phyloP scores from a whole-genome alignment of 2,888 invertebrate species.

The Idaea straminata region DNA sequence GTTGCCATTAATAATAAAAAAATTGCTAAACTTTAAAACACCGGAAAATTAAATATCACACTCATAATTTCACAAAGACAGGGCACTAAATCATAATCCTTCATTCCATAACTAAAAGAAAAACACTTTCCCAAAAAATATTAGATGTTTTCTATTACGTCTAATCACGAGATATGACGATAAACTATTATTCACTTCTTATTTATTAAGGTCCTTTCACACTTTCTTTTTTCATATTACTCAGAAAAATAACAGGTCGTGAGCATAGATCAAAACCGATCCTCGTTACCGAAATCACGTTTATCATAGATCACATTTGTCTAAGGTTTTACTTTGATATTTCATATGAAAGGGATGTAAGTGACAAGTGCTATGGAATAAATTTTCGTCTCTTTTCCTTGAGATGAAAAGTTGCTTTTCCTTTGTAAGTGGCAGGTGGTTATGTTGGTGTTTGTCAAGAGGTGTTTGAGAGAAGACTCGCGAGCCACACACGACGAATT shows the following conservation, averaged over 20 bases:
- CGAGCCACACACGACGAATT: conserved; percentile 78
- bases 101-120: conserved; percentile 57
- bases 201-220: conserved; percentile 66
- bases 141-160: conserved; percentile 59
- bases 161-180: conserved; percentile 75
- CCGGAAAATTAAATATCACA: neutral
- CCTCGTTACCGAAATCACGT: conserved; percentile 78
- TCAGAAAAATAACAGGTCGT: conserved; percentile 66
- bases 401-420: conserved; percentile 37
- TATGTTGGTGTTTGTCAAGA: conserved; percentile 47
- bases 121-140: conserved; percentile 67
- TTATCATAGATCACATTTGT: conserved; percentile 78
- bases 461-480: conserved; percentile 59
- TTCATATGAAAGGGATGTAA: conserved; percentile 34
- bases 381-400: conserved; percentile 36
- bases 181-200: conserved; percentile 75
- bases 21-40: neutral
- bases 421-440: conserved; percentile 29
- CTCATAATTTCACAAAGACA: neutral
- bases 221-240: conserved; percentile 61
- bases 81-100: conserved; percentile 50
- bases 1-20: neutral
- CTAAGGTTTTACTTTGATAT: conserved; percentile 65
- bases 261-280: conserved; percentile 64
- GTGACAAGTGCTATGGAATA: conserved; percentile 14